Percentiles rank a stretch among this genome's conserved stretches.
Evolutionary conservation across 2,113 vertebrate genomes (phyloP).

Genomic region (Coregonus clupeaformis): DNA sequence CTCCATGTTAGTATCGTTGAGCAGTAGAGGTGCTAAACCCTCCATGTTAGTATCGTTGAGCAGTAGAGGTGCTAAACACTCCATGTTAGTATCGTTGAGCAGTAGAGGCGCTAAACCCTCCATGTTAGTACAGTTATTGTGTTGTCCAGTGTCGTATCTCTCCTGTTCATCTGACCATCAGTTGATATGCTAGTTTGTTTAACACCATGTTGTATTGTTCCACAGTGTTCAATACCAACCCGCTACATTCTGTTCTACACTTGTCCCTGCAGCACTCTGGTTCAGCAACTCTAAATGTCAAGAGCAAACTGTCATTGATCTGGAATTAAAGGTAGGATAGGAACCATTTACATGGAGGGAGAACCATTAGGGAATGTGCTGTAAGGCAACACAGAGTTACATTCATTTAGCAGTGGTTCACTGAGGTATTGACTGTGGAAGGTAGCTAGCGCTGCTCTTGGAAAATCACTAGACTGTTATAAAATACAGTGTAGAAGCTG

Average conservation of each 20-base stretch:
- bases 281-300: conserved; percentile 94
- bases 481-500: conserved; percentile 36
- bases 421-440: conserved; percentile 74
- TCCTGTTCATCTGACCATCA: conserved; percentile 79
- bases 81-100: too few relatives aligned
- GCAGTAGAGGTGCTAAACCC: too few relatives aligned
- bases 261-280: conserved; percentile 82
- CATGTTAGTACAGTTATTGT: conserved; percentile 81
- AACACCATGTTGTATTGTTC: conserved; percentile 86
- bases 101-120: conserved; percentile 61
- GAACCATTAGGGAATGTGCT: conserved; percentile 80
- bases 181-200: conserved; percentile 87
- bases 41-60: too few relatives aligned
- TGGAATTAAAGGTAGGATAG: too few relatives aligned
- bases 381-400: conserved; percentile 68
- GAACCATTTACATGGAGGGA: conserved; percentile 86
- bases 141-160: conserved; percentile 65
- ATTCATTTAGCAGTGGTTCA: conserved; percentile 77
- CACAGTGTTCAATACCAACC: conserved; percentile 81
- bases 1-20: too few relatives aligned
- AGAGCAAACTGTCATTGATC: conserved; percentile 73
- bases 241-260: conserved; percentile 83
- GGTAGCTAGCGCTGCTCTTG: conserved; percentile 30
- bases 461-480: conserved; percentile 20
- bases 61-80: too few relatives aligned